These are phyloP conservation scores for Pogonomyrmex californicus DNA, from an alignment of 1,140 invertebrate species.

Conservation along the genomic window DNA sequence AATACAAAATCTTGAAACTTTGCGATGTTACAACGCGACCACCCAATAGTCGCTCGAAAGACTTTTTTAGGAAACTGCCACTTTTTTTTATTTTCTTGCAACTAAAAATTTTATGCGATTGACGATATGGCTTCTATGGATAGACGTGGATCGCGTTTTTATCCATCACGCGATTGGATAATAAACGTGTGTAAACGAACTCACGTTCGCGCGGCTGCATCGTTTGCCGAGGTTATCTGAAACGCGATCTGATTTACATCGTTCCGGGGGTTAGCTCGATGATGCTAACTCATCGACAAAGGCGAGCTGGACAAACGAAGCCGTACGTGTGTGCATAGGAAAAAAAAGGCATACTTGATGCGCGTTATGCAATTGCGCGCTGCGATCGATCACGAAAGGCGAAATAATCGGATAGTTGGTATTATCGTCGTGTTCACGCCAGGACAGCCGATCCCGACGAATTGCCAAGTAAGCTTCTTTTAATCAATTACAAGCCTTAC, in stretches of 20 bases:
- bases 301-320: constrained; percentile 34
- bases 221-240: constrained; percentile 17
- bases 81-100: constrained; percentile 10
- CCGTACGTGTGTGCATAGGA: neutral
- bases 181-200: constrained; percentile 39
- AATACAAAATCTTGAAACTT: neutral
- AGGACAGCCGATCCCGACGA: constrained; percentile 7
- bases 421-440: constrained; percentile 20
- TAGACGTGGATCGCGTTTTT: constrained; percentile 29
- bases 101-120: constrained; percentile 26
- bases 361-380: constrained; percentile 25
- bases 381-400: constrained; percentile 33
- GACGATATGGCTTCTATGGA: neutral
- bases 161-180: neutral
- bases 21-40: neutral
- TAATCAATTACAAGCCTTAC: constrained; percentile 26
- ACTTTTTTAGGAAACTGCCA: neutral
- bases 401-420: constrained; percentile 49
- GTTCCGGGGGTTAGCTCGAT: constrained; percentile 30
- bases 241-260: constrained; percentile 51
- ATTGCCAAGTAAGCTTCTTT: constrained; percentile 27
- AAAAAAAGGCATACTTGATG: neutral
- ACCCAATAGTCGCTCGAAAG: neutral
- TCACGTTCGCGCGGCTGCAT: constrained; percentile 17
- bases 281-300: constrained; percentile 31